Base-by-base conservation (phyloP, 2,888 invertebrate genomes). In the Prosopocoilus inquinatus region DNA sequence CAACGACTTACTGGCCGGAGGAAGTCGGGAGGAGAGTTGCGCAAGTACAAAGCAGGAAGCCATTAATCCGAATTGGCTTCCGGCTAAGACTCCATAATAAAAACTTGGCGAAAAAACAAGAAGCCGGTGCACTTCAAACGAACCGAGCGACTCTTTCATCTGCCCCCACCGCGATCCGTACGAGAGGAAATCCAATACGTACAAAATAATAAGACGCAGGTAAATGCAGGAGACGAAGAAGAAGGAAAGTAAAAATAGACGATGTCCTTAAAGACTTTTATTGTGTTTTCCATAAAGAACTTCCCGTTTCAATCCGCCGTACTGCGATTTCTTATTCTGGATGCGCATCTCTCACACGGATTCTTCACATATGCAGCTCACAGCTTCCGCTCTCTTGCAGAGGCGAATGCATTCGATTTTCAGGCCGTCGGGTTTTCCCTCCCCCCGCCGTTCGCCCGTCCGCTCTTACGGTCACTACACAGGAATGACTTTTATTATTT, bases 401-500 rank as follows among this genome's bases (percentile, higher is more conserved):
- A n/a, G 38, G 51, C 50, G 54, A 61, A 54, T 57, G 52, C 55
- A 49, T 59, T 57, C 46, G 46, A 61, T 55, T 57, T 53, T 33
- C 52, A 49, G 52, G 58, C 54, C 57, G 59, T 57, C 57, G 56
- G 53, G 47, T 53, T 56, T 55, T 61, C 61, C 55, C 58, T 56
- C 51, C 57, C 55, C 50, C 54, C 58, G 55, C 59, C 58, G 58
- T 50, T 58, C n/a, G n/a, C n/a, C 5, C 20, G 20, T 28, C 20
- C 55, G 49, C 54, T 44, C 57, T 58, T 56, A 61, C 60, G 60
- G 53, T 55, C 56, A 35, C 46, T 61, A 57, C 58, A 59, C 61
- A 53, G 52, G 46, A 59, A 59, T 61, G 57, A 58, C 54, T 58
- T 52, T 50, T 53, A 45, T 47, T 47, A 48, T 55, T 55, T 45